A percentile compares a stretch with the other conserved stretches of the same genome.
Evolutionary conservation across 2,797 vertebrate species (phyloP).

Genomic region (Sebastes steindachneri): DNA sequence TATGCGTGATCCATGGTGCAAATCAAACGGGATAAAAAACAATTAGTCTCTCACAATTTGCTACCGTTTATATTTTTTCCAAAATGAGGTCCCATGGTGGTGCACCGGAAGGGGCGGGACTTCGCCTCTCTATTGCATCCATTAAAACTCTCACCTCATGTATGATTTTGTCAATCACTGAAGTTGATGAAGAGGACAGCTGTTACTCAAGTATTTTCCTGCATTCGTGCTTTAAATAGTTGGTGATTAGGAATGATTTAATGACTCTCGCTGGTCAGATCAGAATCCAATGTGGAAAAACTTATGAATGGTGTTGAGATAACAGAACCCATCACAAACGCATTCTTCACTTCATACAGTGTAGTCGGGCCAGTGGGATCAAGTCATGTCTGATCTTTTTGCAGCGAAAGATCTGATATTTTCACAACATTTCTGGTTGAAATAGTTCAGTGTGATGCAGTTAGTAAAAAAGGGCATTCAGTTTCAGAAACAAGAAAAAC

Average conservation of each 20-base stretch:
- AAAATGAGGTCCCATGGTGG: no score
- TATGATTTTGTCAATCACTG: constrained; percentile 4
- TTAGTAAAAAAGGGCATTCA: neutral
- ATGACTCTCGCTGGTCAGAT: neutral
- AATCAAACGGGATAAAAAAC: no score
- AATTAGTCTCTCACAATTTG: no score
- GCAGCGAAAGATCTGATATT: neutral
- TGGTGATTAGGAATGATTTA: neutral
- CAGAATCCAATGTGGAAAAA: neutral
- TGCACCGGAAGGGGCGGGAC: no score
- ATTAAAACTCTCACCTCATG: constrained; percentile 1
- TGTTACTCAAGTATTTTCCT: constrained; percentile 43
- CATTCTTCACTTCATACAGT: neutral
- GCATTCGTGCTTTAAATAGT: constrained; percentile 34
- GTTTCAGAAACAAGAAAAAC: neutral
- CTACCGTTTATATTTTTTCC: no score
- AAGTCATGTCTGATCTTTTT: neutral
- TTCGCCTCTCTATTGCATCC: neutral
- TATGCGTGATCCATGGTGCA: no score
- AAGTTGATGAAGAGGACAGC: constrained; percentile 29
- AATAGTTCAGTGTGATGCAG: neutral
- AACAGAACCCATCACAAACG: neutral
- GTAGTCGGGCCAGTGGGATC: neutral
- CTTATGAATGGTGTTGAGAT: neutral
- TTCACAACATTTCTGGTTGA: neutral